A percentile compares a stretch with the other conserved stretches of the same genome.
These are phyloP conservation scores for Hipparchia sbordonii DNA, from an alignment of 2,888 invertebrate species.

Conservation along the genomic window DNA sequence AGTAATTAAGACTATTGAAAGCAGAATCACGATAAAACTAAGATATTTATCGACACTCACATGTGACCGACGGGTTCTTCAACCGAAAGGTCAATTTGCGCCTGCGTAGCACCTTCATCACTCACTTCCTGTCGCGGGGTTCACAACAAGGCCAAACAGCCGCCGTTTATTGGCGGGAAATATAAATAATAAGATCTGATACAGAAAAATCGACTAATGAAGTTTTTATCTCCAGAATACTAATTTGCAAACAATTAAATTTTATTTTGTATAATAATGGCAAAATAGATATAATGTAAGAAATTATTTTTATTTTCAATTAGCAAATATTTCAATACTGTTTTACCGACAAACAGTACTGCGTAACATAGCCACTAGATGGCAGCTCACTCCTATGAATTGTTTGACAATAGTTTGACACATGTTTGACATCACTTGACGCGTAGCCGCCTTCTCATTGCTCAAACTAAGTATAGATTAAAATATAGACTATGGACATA, in stretches of 20 bases:
- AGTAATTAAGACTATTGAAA: conserved; percentile 69
- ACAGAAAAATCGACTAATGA: background rate
- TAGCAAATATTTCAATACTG: conserved; percentile 34
- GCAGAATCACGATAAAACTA: conserved; percentile 78
- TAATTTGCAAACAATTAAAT: background rate
- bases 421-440: conserved; percentile 2
- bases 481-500: too few species aligned
- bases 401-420: conserved; percentile 34
- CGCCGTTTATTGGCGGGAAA: conserved; percentile 63
- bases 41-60: conserved; percentile 89
- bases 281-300: background rate
- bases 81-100: conserved; percentile 90
- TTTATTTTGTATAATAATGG: background rate
- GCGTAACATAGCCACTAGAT: conserved; percentile 32
- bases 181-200: conserved; percentile 46
- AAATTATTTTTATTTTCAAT: background rate
- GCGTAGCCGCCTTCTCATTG: conserved; percentile 14
- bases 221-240: background rate
- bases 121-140: conserved; percentile 82
- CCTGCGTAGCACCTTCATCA: conserved; percentile 86
- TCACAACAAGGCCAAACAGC: conserved; percentile 72
- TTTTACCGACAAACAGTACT: conserved; percentile 42
- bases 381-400: conserved; percentile 35
- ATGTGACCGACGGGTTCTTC: conserved; percentile 95
- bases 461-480: too few species aligned